Base-by-base conservation (phyloP, 2,113 vertebrate genomes). In the Calyptommatus sinebrachiatus region DNA sequence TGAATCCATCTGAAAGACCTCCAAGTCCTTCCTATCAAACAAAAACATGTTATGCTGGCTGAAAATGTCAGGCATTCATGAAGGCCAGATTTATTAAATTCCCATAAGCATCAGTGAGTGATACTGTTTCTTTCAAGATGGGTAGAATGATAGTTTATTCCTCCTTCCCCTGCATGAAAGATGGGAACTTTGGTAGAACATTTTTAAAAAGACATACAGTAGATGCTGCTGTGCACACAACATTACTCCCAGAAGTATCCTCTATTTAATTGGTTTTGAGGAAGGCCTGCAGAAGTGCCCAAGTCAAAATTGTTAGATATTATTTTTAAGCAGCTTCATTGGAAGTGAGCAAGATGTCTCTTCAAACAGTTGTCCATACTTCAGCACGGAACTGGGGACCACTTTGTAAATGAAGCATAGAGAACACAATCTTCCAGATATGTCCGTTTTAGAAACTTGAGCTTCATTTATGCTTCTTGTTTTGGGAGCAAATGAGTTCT, bases 1-100 rank as follows among this genome's bases (percentile, higher is more conserved):
- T 88, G 63, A 90, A 88, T 80, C 87, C 76, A 83, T 88, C 86
- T 89, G 83, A 20, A 87, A 89, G 69, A 86, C 71, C 62, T 88
- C 79, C 79, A 71, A 60, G 79, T 26, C 2, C 80, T 82, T 87
- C 48, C 76, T 88, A 85, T 91, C 84, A 89, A 88, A 89, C 82
- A 81, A 8, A 68, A 77, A 29, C 61, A 76, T 86, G 79, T 86
- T 83, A 89, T 83, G 82, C 79, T 89, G 73, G 86, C 82, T 70
- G 82, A 89, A 86, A 90, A 85, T 85, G 84, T 88, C 83, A 90
- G 85, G 0, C 70, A 79, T 81, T 81, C 86, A 76, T 1, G 73
- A 81, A 84, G 45, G 71, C 60, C 78, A 83, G 88, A 86, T 80
- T 88, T 65, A 79, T 66, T 79, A 79, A 31, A 31, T 18, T 26